phyloP scores from a whole-genome alignment of 2,888 invertebrate species.

The Nematopogon swammerdamellus region DNA sequence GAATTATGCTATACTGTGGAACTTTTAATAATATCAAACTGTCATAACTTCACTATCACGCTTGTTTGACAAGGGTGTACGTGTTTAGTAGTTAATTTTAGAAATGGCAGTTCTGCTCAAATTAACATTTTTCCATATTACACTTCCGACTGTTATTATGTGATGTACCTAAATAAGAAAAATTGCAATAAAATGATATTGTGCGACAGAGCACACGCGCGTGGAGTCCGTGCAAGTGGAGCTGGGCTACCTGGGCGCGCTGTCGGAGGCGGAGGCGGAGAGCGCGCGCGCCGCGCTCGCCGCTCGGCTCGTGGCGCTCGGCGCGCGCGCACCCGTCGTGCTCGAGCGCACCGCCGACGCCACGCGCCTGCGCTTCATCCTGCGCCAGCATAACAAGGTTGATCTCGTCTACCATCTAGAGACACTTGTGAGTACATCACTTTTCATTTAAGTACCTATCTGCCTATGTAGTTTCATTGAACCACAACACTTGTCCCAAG shows the following conservation, averaged over 20 bases:
- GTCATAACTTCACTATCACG: too few relatives aligned
- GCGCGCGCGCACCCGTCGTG: slow-evolving; percentile 31
- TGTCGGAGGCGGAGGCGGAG: slow-evolving; percentile 42
- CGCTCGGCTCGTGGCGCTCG: slow-evolving; percentile 23
- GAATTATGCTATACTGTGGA: too few relatives aligned
- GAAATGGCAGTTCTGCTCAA: too few relatives aligned
- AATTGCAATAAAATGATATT: too few relatives aligned
- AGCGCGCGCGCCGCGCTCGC: slow-evolving; percentile 44
- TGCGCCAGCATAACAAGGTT: slow-evolving; percentile 70
- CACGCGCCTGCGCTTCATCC: slow-evolving; percentile 56
- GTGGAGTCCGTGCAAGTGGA: slow-evolving; percentile 74
- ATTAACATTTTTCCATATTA: too few relatives aligned
- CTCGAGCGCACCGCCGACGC: slow-evolving; percentile 38
- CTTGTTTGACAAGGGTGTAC: too few relatives aligned
- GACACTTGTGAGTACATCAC: slow-evolving; percentile 65
- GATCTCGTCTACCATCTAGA: slow-evolving; percentile 78
- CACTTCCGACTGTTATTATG: too few relatives aligned
- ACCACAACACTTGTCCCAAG: too few relatives aligned
- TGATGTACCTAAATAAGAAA: too few relatives aligned
- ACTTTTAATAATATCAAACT: too few relatives aligned
- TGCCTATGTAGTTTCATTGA: background rate
- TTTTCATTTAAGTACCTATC: too few relatives aligned
- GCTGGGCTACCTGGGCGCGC: slow-evolving; percentile 66
- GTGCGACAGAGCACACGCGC: slow-evolving; percentile 62
- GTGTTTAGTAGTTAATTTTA: too few relatives aligned